phyloP scores from a whole-genome alignment of 2,113 vertebrate genomes.

The Peromyscus californicus region DNA sequence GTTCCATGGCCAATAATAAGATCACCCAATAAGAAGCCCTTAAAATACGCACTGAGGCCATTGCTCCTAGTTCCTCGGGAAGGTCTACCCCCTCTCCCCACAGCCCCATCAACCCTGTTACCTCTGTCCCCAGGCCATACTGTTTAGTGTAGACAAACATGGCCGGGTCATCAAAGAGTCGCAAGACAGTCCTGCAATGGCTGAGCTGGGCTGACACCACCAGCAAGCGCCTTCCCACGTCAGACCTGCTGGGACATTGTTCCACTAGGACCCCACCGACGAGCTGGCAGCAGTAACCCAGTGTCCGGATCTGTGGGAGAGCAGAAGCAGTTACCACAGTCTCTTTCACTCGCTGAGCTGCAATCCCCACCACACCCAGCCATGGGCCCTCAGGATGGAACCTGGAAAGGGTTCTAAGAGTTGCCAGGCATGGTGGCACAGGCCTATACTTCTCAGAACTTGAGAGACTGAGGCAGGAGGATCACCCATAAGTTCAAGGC shows the following conservation, averaged over 20 bases:
- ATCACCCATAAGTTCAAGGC: background rate
- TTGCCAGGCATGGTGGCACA: background rate
- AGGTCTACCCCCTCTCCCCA: background rate
- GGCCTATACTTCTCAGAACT: background rate
- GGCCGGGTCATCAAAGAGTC: constrained; percentile 95
- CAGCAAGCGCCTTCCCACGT: constrained; percentile 90
- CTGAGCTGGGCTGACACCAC: constrained; percentile 93
- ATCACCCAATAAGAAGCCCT: background rate
- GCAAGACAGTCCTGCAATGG: constrained; percentile 93
- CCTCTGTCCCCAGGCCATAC: constrained; percentile 93
- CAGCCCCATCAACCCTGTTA: constrained; percentile 74
- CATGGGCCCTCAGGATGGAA: fast-evolving
- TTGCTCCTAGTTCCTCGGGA: background rate
- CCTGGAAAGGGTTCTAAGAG: background rate
- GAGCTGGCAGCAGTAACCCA: constrained; percentile 94
- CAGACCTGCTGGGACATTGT: constrained; percentile 68
- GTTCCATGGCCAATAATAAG: background rate
- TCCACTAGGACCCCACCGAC: constrained; percentile 90
- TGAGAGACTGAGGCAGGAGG: background rate
- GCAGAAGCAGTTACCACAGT: background rate
- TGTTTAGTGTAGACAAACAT: constrained; percentile 92
- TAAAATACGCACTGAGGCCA: background rate
- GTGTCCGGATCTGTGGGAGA: constrained; percentile 89
- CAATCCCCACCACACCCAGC: background rate
- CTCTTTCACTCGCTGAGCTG: fast-evolving